A percentile compares a stretch with the other conserved stretches of the same genome.
These are phyloP conservation scores for Coenobita brevimanus DNA, from an alignment of 1,140 invertebrate genomes.

Conservation along the genomic window DNA sequence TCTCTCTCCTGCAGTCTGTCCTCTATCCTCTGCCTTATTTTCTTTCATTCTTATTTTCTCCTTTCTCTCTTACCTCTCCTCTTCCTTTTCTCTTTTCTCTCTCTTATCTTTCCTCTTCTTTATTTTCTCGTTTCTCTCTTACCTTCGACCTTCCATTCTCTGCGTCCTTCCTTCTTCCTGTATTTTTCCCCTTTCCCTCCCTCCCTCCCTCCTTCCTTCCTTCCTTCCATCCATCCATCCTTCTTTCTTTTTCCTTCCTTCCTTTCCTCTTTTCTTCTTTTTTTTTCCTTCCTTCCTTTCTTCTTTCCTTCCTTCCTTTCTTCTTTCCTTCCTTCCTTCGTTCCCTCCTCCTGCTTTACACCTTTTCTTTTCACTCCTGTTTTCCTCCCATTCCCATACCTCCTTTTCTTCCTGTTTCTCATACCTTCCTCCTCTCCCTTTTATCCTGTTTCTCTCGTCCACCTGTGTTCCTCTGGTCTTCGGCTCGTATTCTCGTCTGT, in stretches of 20 bases:
- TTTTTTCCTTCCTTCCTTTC: neutral
- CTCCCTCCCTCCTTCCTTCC: neutral
- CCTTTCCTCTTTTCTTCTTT: constrained; percentile 4
- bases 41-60: neutral
- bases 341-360: no score
- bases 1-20: neutral
- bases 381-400: neutral
- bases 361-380: no score
- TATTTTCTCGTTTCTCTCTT: neutral
- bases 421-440: neutral
- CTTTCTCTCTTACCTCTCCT: neutral
- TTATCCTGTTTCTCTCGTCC: no score
- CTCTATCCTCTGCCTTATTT: neutral
- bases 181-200: neutral
- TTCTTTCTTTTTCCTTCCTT: neutral
- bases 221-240: neutral
- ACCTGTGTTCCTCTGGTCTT: no score
- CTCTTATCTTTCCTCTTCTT: neutral
- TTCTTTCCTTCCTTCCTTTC: no score
- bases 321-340: no score
- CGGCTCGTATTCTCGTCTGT: no score
- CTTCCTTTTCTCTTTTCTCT: neutral
- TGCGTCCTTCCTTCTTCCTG: neutral
- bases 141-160: constrained; percentile 11
- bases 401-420: neutral